Percentiles rank a stretch among this genome's conserved stretches.
Evolutionary conservation across 2,797 vertebrate species (phyloP).

Genomic region (Esox masquinongy): DNA sequence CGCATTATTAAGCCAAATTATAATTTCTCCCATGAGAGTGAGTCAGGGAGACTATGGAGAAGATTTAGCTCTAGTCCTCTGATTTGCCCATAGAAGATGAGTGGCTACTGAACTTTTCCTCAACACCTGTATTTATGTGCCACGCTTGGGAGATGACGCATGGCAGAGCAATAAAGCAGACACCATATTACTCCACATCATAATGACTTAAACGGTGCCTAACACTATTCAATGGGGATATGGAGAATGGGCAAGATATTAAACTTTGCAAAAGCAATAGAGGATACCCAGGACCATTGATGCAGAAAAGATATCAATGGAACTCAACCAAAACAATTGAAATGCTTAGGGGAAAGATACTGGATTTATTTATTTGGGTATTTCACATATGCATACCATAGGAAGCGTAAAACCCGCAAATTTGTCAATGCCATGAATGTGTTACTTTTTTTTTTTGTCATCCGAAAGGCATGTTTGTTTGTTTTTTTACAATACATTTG

Average conservation of each 20-base stretch:
- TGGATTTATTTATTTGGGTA: no score
- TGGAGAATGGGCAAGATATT: not conserved
- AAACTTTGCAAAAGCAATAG: not conserved
- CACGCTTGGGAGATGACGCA: not conserved
- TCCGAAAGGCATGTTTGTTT: no score
- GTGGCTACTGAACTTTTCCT: not conserved
- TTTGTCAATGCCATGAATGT: no score
- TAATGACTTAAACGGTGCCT: not conserved
- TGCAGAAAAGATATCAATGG: no score
- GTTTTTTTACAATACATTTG: no score
- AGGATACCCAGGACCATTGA: not conserved
- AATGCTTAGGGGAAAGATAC: no score
- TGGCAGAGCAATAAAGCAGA: slow-evolving; percentile 1
- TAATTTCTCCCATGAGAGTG: not conserved
- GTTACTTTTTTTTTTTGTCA: no score
- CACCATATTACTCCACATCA: not conserved
- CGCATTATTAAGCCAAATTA: not conserved
- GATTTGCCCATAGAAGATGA: not conserved
- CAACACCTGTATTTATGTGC: not conserved
- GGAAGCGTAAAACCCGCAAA: no score
- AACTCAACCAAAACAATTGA: no score
- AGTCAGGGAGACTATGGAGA: not conserved
- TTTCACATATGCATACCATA: no score
- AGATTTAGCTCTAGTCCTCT: not conserved
- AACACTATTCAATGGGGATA: not conserved